These are phyloP conservation scores for Nomia melanderi DNA, from an alignment of 1,140 invertebrate genomes.

Conservation along the genomic window DNA sequence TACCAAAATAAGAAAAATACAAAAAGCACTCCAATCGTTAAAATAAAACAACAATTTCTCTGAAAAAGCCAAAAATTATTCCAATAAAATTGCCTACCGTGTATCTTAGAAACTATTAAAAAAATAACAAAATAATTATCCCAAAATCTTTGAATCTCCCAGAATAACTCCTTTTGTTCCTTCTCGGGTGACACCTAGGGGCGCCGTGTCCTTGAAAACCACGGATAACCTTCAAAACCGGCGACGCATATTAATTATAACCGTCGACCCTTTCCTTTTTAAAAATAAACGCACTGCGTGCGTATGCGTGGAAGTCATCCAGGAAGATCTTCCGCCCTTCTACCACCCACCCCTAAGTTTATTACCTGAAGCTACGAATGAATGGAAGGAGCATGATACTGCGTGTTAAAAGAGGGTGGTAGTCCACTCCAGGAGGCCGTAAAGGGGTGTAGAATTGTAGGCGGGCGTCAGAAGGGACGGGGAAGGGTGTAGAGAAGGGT, in stretches of 20 bases:
- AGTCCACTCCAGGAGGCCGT: slow-evolving; percentile 48
- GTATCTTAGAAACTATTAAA: too few species aligned
- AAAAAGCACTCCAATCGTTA: too few species aligned
- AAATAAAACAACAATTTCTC: too few species aligned
- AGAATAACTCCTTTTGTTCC: too few species aligned
- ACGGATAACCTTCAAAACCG: slow-evolving; percentile 31
- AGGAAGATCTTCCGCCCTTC: slow-evolving; percentile 57
- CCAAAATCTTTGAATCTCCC: too few species aligned
- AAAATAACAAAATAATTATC: too few species aligned
- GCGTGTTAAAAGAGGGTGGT: slow-evolving; percentile 69
- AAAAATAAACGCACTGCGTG: slow-evolving; percentile 47
- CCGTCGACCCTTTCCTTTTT: slow-evolving; percentile 34
- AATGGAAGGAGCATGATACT: slow-evolving; percentile 71
- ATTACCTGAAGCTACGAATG: slow-evolving; percentile 68
- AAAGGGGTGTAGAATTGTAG: slow-evolving; percentile 53
- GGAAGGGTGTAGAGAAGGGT: slow-evolving; percentile 57
- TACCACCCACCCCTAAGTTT: slow-evolving; percentile 56
- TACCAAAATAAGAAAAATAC: too few species aligned
- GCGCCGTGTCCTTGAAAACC: slow-evolving; percentile 17
- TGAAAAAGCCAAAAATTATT: too few species aligned
- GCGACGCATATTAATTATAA: slow-evolving; percentile 46
- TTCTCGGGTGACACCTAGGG: background rate
- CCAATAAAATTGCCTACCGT: too few species aligned
- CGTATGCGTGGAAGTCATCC: slow-evolving; percentile 44
- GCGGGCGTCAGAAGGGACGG: slow-evolving; percentile 39